Percentiles rank a stretch among this genome's conserved stretches.
phyloP scores from a whole-genome alignment of 2,113 vertebrate species.

The Condylura cristata region DNA sequence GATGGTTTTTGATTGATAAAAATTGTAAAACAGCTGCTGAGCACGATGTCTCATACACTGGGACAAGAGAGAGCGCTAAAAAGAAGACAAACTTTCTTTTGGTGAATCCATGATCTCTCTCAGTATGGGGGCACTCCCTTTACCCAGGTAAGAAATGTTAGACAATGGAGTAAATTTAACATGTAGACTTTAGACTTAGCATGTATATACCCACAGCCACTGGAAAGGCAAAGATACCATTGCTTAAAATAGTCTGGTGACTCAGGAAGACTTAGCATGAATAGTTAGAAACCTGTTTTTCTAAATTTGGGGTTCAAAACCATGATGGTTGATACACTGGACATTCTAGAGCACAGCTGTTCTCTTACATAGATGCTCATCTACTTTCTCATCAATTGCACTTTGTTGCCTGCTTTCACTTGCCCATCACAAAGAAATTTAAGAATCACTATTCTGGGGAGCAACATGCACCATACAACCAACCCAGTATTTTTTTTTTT shows the following conservation, averaged over 20 bases:
- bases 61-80: not conserved
- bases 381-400: not conserved
- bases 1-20: not conserved
- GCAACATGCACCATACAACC: not conserved
- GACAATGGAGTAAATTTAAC: not conserved
- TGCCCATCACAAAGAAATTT: not conserved
- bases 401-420: not conserved
- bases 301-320: not conserved
- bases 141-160: not conserved
- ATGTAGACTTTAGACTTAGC: not conserved
- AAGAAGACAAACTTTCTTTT: not conserved
- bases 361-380: not conserved
- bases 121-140: not conserved
- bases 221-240: not conserved
- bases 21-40: not conserved
- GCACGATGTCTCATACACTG: not conserved
- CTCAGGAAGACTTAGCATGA: not conserved
- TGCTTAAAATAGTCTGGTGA: conserved; percentile 3
- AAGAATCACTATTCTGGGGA: not conserved
- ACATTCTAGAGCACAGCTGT: not conserved
- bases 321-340: not conserved
- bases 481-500: not conserved
- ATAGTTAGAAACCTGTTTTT: not conserved
- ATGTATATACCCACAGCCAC: not conserved
- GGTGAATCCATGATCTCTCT: not conserved